Evolutionary conservation across 2,797 vertebrate species (phyloP), one percentile per base, ranked within the genome.

Genomic region (Streptopelia turtur): DNA sequence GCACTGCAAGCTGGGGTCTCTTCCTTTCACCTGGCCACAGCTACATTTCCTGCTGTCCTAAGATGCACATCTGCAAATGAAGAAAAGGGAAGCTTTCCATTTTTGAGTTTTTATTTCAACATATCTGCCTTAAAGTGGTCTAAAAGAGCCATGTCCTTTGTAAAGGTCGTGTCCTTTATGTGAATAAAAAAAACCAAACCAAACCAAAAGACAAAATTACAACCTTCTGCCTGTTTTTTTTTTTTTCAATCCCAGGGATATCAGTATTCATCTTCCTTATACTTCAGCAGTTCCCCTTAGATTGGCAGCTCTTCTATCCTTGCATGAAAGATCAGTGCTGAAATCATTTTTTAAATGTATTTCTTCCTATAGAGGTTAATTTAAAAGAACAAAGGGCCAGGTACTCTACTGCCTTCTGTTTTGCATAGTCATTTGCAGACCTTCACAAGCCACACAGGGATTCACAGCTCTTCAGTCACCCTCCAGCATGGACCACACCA

Each of bases 331-430:
- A 76, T 66, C 76, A 66, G 11, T 20, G 57, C 78, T 87, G 41
- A 95, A 94, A 81, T 52, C 4, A 35, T 77, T 77, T 23, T 83
- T 72, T 61, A 35, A 11, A 59, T 76, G 20, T 71, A 61, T 80
- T 83, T 90, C n/a, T 69, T 94, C 55, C 49, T 72, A 45, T 5
- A 70, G 47, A 83, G 76, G 50, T 72, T 90, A 93, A 95, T 91
- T 91, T 55, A 92, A 86, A 86, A 78, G n/a, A 89, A 52, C 23
- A 39, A 74, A 90, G 39, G 30, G 25, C 11, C 47, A 82, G 70
- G 76, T 60, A 69, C 37, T 57, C 24, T 50, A 35, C 12, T 60
- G 49, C n/a, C 31, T 86, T 82, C 66, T 79, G 22, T 41, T 91
- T 83, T 87, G 66, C 65, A 30, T 4, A 60, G 52, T 64, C 39